Base-by-base conservation (phyloP, 2,113 vertebrate genomes). In the Protomyctophum bolini region DNA sequence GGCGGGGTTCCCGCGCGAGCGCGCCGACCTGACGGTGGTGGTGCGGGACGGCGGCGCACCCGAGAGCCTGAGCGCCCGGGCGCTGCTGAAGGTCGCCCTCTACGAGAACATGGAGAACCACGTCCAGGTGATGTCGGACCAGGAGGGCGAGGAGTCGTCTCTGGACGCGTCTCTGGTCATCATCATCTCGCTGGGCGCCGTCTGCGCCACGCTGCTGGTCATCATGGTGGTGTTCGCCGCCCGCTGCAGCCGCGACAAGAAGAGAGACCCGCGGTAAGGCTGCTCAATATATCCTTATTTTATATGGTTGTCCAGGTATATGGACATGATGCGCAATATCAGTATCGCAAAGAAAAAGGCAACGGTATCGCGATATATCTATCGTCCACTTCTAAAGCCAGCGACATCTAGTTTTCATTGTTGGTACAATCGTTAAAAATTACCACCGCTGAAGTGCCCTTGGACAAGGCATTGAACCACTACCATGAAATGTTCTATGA, bases 201-300 rank as follows among this genome's bases (percentile, higher is more conserved):
- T 99, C 54, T 99, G 97, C 41, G 92, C 91, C 0, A 86, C 96
- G 45, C 84, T 99, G 12, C 75, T 99, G 81, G 91, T 96, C 67
- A 97, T 98, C 66, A 99, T 99, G 98, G 96, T 95, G 45, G 92
- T 94, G 59, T 97, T 99, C 67, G 97, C 96, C 0, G 94, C 95
- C 0, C 94, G 92, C 72, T 98, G 96, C 64, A 97, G 94, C 68
- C 86, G 96, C 5, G 97, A 99, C 78, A 99, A 98, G 79, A 99
- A 99, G 71, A 21, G 98, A 99, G 84, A 96, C 92, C 1, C 86
- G 89, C 21, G 21, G 21, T 21, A 21, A 21, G 21, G 21, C 21
- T 21, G 21, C 21, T 1, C 21, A 2, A 21, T 21, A 21, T 21
- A 2, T 21, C 21, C 21, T 21, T 21, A 21, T 21, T 2, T 1